Conservation (phyloP, 2,113 vertebrate genomes). For the Percina caprodes region DNA sequence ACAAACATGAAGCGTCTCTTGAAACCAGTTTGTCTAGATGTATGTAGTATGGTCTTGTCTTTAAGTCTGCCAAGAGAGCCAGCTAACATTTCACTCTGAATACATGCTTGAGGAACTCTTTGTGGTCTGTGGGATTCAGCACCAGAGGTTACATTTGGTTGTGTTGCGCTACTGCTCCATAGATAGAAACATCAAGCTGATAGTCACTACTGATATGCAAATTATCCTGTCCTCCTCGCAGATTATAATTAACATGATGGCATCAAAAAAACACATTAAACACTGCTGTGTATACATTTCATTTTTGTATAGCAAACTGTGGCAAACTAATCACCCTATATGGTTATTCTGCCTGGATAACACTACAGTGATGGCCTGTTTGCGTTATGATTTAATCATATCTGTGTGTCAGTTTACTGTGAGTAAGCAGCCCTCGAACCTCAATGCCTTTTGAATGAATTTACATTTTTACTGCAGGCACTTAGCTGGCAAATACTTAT, state of each 20-base stretch:
- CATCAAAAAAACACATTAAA: constrained; percentile 29
- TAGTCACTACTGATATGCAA: constrained; percentile 63
- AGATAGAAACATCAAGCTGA: constrained; percentile 34
- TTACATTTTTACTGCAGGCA: constrained; percentile 63
- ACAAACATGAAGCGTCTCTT: background rate
- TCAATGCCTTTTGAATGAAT: constrained; percentile 62
- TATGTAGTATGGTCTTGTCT: background rate
- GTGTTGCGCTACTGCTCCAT: constrained; percentile 2
- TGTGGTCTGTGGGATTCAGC: background rate
- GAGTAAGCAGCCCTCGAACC: constrained; percentile 22
- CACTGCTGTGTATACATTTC: constrained; percentile 28
- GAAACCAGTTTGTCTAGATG: background rate
- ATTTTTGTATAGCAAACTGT: constrained; percentile 61
- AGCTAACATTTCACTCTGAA: background rate
- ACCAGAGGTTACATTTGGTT: constrained; percentile 1
- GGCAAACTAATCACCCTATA: constrained; percentile 57
- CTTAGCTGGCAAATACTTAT: constrained; percentile 61
- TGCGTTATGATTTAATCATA: constrained; percentile 30
- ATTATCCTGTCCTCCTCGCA: constrained; percentile 10
- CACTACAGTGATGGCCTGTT: constrained; percentile 16
- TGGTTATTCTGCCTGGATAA: constrained; percentile 19
- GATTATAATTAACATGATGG: constrained; percentile 7
- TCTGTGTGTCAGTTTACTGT: constrained; percentile 34
- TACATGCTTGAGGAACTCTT: constrained; percentile 39
- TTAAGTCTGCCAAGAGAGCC: background rate